Evolutionary conservation across 1,140 invertebrate genomes (phyloP).

Genomic region (Cyclargus thomasi): DNA sequence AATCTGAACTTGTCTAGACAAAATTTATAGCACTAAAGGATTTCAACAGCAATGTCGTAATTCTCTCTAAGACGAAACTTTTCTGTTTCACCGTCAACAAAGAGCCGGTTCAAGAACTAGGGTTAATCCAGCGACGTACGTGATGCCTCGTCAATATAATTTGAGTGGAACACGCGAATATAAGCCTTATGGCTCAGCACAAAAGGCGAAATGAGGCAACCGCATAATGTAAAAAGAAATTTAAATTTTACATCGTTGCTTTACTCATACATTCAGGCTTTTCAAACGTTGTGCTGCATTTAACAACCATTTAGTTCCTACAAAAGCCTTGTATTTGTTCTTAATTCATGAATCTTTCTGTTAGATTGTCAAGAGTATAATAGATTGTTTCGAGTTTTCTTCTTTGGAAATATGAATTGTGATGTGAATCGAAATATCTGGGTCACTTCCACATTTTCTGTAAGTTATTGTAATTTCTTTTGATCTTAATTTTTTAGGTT

Average conservation of each 20-base stretch:
- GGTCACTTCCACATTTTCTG: too few relatives aligned
- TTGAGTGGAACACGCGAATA: constrained; percentile 24
- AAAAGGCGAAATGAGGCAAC: background rate
- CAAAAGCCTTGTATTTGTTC: constrained; percentile 9
- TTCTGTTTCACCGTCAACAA: constrained; percentile 13
- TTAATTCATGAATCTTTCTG: background rate
- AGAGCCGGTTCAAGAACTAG: constrained; percentile 30
- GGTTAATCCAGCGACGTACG: constrained; percentile 50
- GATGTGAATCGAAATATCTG: too few relatives aligned
- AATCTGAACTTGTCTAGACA: background rate
- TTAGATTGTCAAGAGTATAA: background rate
- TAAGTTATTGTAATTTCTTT: too few relatives aligned
- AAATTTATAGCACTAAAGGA: background rate
- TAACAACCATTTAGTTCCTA: constrained; percentile 15
- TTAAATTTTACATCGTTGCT: constrained; percentile 7
- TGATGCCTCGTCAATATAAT: constrained; percentile 53
- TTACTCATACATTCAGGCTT: background rate
- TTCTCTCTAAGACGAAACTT: constrained; percentile 2
- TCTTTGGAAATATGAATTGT: too few relatives aligned
- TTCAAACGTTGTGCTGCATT: constrained; percentile 1
- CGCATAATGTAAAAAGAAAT: background rate
- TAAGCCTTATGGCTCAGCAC: background rate
- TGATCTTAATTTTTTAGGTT: too few relatives aligned
- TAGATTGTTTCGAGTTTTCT: background rate
- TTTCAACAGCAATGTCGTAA: background rate